Conservation (phyloP, 2,113 vertebrate species). For the Telmatochromis sp. region DNA sequence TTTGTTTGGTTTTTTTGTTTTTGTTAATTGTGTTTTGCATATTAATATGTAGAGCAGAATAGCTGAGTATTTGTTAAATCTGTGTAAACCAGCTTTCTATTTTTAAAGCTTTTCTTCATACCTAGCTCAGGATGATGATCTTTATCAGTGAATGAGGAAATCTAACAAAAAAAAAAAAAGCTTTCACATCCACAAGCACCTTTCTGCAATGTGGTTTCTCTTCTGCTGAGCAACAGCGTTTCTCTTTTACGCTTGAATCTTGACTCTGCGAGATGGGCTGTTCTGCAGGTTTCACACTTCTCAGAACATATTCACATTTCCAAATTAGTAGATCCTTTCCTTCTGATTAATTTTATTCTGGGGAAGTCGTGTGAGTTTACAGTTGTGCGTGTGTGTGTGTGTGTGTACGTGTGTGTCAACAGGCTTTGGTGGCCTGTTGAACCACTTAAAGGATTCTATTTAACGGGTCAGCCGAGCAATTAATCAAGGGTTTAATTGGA, state of each 20-base stretch:
- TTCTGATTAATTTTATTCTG: slow-evolving; percentile 37
- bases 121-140: neutral
- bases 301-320: slow-evolving; percentile 25
- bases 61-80: neutral
- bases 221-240: neutral
- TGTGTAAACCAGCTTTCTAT: neutral
- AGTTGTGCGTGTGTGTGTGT: neutral
- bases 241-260: neutral
- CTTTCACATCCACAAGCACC: neutral
- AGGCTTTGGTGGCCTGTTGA: slow-evolving; percentile 66
- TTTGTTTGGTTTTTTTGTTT: neutral
- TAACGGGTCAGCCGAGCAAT: slow-evolving; percentile 71
- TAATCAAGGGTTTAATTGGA: slow-evolving; percentile 74
- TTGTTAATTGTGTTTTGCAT: neutral
- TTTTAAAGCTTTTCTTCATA: neutral
- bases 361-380: slow-evolving; percentile 20
- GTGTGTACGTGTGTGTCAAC: slow-evolving; percentile 41
- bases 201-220: neutral
- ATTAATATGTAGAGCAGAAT: neutral
- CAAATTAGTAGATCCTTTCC: slow-evolving; percentile 34
- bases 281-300: slow-evolving; percentile 10
- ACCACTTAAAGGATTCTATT: slow-evolving; percentile 75
- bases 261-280: neutral
- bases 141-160: neutral
- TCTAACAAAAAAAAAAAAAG: neutral